These are phyloP conservation scores for Drosophila parabipectinata DNA, from an alignment of 1,140 invertebrate genomes.

Conservation along the genomic window DNA sequence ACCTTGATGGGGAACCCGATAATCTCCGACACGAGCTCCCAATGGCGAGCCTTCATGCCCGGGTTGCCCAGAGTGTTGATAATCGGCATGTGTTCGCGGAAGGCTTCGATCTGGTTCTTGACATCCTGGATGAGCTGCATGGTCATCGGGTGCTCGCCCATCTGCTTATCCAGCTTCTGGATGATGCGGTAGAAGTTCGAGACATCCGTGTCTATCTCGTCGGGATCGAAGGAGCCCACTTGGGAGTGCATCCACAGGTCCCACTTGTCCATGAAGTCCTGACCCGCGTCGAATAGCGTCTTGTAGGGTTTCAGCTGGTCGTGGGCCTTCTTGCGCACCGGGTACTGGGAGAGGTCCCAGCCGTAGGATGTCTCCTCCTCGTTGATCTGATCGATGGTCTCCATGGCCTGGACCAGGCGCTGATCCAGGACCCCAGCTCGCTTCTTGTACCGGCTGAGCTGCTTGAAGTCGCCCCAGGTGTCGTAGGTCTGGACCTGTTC, in stretches of 20 bases:
- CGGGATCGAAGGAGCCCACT: slow-evolving; percentile 94
- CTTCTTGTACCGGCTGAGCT: slow-evolving; percentile 93
- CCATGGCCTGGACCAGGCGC: slow-evolving; percentile 88
- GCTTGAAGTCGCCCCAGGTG: slow-evolving; percentile 94
- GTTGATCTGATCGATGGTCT: slow-evolving; percentile 95
- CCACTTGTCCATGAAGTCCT: slow-evolving; percentile 93
- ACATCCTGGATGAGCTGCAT: slow-evolving; percentile 87
- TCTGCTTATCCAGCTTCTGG: slow-evolving; percentile 95
- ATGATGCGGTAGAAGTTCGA: slow-evolving; percentile 91
- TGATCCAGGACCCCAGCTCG: slow-evolving; percentile 91
- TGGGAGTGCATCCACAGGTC: slow-evolving; percentile 92
- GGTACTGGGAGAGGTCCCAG: slow-evolving; percentile 95
- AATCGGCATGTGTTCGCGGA: slow-evolving; percentile 95
- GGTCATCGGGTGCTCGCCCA: slow-evolving; percentile 89
- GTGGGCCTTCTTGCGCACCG: slow-evolving; percentile 89
- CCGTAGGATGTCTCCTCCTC: slow-evolving; percentile 95
- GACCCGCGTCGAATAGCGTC: slow-evolving; percentile 94
- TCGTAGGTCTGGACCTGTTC: slow-evolving; percentile 94
- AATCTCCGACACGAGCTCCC: slow-evolving; percentile 98
- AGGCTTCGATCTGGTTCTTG: slow-evolving; percentile 91
- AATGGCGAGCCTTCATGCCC: slow-evolving; percentile 95
- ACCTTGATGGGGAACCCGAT: slow-evolving; percentile 96
- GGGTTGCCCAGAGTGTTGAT: slow-evolving; percentile 97
- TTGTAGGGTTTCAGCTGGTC: slow-evolving; percentile 93
- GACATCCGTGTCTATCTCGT: slow-evolving; percentile 94